Conservation (phyloP, 1,140 invertebrate species). For the Bombus sibiricus region DNA sequence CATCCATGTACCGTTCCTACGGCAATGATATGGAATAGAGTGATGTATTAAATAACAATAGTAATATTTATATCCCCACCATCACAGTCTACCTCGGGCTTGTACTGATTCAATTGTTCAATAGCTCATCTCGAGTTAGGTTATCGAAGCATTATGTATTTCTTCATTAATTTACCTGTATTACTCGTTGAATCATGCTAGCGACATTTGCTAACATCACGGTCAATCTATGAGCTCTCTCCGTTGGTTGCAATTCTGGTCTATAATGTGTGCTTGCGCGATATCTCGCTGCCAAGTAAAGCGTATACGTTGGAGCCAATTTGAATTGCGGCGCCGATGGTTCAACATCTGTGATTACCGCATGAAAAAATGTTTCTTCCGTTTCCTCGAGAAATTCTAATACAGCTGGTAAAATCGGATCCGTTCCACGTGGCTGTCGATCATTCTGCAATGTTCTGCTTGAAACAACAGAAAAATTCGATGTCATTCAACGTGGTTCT, state of each 20-base stretch:
- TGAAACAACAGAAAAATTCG: background rate
- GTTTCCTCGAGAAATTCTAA: constrained; percentile 97
- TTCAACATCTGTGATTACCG: constrained; percentile 94
- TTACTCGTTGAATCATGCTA: constrained; percentile 91
- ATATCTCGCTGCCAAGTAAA: constrained; percentile 96
- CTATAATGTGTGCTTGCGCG: constrained; percentile 96
- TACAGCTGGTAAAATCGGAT: constrained; percentile 96
- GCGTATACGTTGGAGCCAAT: constrained; percentile 96
- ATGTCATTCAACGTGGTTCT: background rate
- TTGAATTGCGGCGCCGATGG: constrained; percentile 92
- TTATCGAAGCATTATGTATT: background rate
- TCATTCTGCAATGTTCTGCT: constrained; percentile 83
- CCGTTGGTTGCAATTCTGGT: constrained; percentile 94
- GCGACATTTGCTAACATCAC: constrained; percentile 95
- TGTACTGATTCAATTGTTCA: no score
- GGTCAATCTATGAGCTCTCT: constrained; percentile 94
- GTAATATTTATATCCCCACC: background rate
- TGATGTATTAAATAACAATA: background rate
- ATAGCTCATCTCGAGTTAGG: background rate
- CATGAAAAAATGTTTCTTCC: constrained; percentile 94
- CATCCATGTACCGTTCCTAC: constrained; percentile 92
- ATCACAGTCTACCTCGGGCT: background rate
- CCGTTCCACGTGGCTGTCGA: constrained; percentile 86
- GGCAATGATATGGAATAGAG: background rate
- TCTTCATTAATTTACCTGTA: constrained; percentile 84